Conservation (phyloP, 2,888 invertebrate species). For the Ornithoptera alexandrae region DNA sequence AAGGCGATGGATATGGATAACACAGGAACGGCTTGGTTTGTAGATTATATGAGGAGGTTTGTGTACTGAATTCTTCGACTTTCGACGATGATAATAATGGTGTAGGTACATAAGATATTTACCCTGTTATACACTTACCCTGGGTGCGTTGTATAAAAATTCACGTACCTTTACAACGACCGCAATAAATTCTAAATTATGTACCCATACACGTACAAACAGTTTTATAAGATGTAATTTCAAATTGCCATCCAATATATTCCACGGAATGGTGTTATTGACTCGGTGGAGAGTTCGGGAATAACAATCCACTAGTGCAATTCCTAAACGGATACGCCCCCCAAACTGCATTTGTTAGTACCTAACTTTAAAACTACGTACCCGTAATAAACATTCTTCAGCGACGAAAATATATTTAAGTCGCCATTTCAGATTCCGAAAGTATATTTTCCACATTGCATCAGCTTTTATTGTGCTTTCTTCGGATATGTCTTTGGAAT, state of each 20-base stretch:
- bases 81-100: too few relatives aligned
- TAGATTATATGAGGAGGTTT: too few relatives aligned
- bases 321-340: conserved; percentile 37
- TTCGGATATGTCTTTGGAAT: neutral
- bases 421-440: conserved; percentile 23
- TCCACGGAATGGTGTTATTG: conserved; percentile 69
- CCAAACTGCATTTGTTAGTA: conserved; percentile 40
- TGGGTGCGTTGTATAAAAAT: neutral
- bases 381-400: conserved; percentile 38
- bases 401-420: conserved; percentile 33
- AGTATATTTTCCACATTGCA: conserved; percentile 6
- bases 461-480: conserved; percentile 13
- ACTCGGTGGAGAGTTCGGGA: conserved; percentile 59
- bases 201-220: conserved; percentile 15
- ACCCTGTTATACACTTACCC: too few relatives aligned
- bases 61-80: too few relatives aligned
- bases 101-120: too few relatives aligned
- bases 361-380: conserved; percentile 42
- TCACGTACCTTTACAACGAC: neutral
- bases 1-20: too few relatives aligned
- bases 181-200: conserved; percentile 13
- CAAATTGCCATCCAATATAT: conserved; percentile 54
- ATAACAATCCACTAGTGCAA: conserved; percentile 52
- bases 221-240: conserved; percentile 39
- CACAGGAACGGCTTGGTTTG: too few relatives aligned